These are phyloP conservation scores for Passer montanus DNA, from an alignment of 2,113 vertebrate genomes.

Conservation along the genomic window DNA sequence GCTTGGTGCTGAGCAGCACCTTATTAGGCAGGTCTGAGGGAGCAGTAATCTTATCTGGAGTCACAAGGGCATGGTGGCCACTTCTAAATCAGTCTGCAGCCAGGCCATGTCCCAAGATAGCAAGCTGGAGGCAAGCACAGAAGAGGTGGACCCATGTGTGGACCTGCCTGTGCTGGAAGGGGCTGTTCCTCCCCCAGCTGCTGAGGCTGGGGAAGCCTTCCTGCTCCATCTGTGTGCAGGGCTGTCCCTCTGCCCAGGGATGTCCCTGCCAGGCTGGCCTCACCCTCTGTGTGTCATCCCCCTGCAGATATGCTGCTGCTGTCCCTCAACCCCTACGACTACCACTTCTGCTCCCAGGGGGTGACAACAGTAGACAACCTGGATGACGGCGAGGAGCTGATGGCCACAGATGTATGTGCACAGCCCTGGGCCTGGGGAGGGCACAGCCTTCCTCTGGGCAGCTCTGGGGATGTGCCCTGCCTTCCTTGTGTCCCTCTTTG, in stretches of 20 bases:
- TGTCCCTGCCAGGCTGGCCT: neutral
- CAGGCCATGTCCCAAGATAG: conserved; percentile 61
- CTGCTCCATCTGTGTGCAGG: neutral
- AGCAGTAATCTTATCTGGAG: conserved; percentile 70
- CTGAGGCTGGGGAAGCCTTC: neutral
- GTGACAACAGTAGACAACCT: conserved; percentile 90
- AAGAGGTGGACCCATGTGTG: neutral
- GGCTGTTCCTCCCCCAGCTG: neutral
- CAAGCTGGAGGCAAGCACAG: conserved; percentile 7
- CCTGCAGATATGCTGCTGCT: conserved; percentile 92
- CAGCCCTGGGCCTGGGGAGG: neutral
- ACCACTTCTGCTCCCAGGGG: conserved; percentile 94
- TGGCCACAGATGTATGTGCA: conserved; percentile 86
- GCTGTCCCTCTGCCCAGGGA: neutral
- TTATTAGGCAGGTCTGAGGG: conserved; percentile 64
- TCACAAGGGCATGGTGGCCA: conserved; percentile 56
- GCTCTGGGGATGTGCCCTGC: neutral
- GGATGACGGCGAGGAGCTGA: conserved; percentile 88
- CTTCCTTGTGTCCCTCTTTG: neutral
- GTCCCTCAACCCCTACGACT: conserved; percentile 92
- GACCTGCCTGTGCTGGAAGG: neutral
- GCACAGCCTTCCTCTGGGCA: neutral
- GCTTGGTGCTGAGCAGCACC: conserved; percentile 27
- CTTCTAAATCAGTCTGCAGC: conserved; percentile 67
- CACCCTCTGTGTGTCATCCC: neutral